These are phyloP conservation scores for Daubentonia madagascariensis DNA, from an alignment of 2,113 vertebrate genomes.

Conservation along the genomic window DNA sequence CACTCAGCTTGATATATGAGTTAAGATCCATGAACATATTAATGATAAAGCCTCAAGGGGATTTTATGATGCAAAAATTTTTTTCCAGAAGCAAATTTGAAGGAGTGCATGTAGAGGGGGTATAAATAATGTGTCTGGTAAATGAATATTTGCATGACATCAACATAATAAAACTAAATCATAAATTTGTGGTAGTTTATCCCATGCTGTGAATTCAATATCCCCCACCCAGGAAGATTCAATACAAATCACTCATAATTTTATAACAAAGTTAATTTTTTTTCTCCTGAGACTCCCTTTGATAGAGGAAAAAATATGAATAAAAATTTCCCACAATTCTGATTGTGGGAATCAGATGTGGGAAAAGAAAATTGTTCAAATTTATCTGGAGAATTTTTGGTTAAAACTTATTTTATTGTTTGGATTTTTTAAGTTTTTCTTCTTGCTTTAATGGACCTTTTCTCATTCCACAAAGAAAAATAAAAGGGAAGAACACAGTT, in stretches of 20 bases:
- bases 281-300: not conserved
- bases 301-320: not conserved
- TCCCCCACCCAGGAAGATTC: not conserved
- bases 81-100: not conserved
- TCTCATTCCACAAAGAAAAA: not conserved
- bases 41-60: not conserved
- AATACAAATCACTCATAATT: not conserved
- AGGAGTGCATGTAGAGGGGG: not conserved
- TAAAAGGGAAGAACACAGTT: not conserved
- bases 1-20: not conserved
- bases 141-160: not conserved
- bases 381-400: not conserved
- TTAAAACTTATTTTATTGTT: not conserved
- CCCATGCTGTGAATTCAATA: not conserved
- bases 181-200: not conserved
- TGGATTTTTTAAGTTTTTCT: not conserved
- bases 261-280: not conserved
- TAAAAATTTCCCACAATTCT: not conserved
- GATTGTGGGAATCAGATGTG: not conserved
- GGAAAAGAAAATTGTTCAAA: not conserved
- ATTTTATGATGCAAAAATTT: not conserved
- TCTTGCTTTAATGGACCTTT: not conserved
- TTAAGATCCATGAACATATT: not conserved
- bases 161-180: not conserved
- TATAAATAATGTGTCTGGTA: not conserved